Conservation (phyloP, 2,797 vertebrate genomes). For the Sebastiscus tertius region DNA sequence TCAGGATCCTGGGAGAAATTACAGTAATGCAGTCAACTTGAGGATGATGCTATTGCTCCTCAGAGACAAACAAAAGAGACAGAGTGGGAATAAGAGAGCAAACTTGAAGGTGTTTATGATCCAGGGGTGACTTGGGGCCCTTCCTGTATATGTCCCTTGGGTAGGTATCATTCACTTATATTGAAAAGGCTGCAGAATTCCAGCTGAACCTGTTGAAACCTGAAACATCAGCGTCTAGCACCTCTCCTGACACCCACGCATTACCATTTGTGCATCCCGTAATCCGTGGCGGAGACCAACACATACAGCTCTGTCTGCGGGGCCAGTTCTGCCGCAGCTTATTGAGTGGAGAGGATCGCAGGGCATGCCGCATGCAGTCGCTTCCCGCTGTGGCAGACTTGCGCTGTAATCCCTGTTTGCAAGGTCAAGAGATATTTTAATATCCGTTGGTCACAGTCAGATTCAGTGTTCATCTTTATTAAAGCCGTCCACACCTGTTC, state of each 20-base stretch:
- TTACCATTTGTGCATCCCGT: constrained; percentile 54
- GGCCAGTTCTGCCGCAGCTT: constrained; percentile 35
- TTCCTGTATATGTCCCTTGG: constrained; percentile 59
- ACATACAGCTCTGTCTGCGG: constrained; percentile 30
- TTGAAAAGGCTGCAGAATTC: constrained; percentile 37
- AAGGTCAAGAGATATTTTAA: constrained; percentile 74
- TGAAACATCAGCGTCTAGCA: constrained; percentile 53
- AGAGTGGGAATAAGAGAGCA: constrained; percentile 53
- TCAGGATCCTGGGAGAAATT: constrained; percentile 52
- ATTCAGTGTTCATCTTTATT: constrained; percentile 57
- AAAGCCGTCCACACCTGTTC: constrained; percentile 76
- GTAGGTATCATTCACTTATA: constrained; percentile 57
- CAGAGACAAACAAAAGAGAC: constrained; percentile 55
- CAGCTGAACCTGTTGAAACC: constrained; percentile 62
- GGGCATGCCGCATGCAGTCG: constrained; percentile 31
- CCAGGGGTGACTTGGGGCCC: constrained; percentile 35
- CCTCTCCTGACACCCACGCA: constrained; percentile 57
- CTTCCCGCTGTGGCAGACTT: constrained; percentile 65
- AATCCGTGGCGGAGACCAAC: constrained; percentile 45
- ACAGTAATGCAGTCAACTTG: constrained; percentile 43
- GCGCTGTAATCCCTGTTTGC: constrained; percentile 67
- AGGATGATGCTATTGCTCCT: constrained; percentile 53
- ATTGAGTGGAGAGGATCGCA: constrained; percentile 20
- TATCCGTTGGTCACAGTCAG: constrained; percentile 59
- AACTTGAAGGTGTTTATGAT: constrained; percentile 68